Evolutionary conservation across 2,797 vertebrate genomes (phyloP), one percentile per base, ranked within the genome.

Genomic region (Phoebastria nigripes): DNA sequence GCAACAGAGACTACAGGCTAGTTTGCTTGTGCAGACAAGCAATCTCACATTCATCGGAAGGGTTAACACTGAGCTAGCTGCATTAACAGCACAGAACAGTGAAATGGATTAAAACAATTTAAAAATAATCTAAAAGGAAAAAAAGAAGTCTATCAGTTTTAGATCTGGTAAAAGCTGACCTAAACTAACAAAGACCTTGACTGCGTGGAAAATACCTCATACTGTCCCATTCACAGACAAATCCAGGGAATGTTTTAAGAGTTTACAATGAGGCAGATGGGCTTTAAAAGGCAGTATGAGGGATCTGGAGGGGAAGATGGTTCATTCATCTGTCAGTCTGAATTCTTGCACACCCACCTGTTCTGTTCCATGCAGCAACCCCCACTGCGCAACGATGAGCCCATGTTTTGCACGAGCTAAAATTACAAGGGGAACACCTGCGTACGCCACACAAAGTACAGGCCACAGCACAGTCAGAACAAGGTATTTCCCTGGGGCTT

Each of bases 361-460:
- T 76, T 96, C 51, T 70, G 61, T 37, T 89, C 70, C 82, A 83
- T 20, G 35, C 71, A 72, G 46, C 37, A 93, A 88, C n/a, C 62
- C 87, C 76, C 51, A 24, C 90, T 52, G 79, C 25, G 51, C 42
- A 89, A 86, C 83, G 56, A 94, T 39, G 18, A 96, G 28, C 20
- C 74, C 31, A 3, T 55, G 70, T 61, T 96, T 83, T 89, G 49
- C 61, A 94, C 14, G 0, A 91, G 91, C 91, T 96, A 95, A 86
- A 94, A 86, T 96, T 96, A 97, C 91, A 92, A 41, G 54, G 44
- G 72, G 37, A 91, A 63, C 94, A 96, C 79, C 93, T 96, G 94
- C 3, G 33, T 62, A 84, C 1, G 51, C 92, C 93, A 96, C 84
- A 93, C 94, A 94, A 95, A 93, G 58, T 54, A 80, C 49, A 85